Percentiles rank a stretch among this genome's conserved stretches.
phyloP scores from a whole-genome alignment of 2,888 invertebrate species.

The Sturmia bella region DNA sequence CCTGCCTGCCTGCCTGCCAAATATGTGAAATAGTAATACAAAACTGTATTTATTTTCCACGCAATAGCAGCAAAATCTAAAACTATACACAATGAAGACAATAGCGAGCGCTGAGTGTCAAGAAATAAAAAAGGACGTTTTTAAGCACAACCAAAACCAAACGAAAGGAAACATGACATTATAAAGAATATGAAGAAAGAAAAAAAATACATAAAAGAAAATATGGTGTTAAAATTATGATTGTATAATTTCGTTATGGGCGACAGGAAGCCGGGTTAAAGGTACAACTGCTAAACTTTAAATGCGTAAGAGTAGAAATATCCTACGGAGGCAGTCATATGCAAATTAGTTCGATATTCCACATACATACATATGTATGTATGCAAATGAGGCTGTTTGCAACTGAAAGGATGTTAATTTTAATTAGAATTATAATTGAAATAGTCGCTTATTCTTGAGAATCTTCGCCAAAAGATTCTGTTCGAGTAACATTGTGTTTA shows the following conservation, averaged over 20 bases:
- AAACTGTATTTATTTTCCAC: conserved; percentile 3
- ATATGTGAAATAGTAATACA: conserved; percentile 18
- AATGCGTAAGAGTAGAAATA: conserved; percentile 19
- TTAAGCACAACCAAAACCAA: conserved; percentile 27
- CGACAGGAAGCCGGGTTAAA: conserved; percentile 45
- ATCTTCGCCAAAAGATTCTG: no score
- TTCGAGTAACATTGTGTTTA: background rate
- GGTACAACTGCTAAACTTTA: conserved; percentile 4
- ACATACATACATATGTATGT: no score
- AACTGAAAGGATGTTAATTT: conserved; percentile 42
- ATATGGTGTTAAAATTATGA: conserved; percentile 58
- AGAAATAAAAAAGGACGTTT: background rate
- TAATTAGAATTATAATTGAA: conserved; percentile 69
- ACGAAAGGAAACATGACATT: conserved; percentile 32
- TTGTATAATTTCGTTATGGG: conserved; percentile 46
- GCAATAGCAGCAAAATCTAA: background rate
- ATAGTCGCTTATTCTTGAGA: background rate
- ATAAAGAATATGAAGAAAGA: conserved; percentile 9
- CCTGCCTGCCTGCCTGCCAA: conserved; percentile 55
- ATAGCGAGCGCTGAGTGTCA: conserved; percentile 55
- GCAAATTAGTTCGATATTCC: conserved; percentile 61
- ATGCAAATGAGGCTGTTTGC: conserved; percentile 4
- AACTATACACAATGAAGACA: conserved; percentile 42
- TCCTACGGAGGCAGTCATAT: conserved; percentile 66
- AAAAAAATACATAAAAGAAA: conserved; percentile 4